Evolutionary conservation across 2,113 vertebrate species (phyloP).

Genomic region (Butorides virescens): DNA sequence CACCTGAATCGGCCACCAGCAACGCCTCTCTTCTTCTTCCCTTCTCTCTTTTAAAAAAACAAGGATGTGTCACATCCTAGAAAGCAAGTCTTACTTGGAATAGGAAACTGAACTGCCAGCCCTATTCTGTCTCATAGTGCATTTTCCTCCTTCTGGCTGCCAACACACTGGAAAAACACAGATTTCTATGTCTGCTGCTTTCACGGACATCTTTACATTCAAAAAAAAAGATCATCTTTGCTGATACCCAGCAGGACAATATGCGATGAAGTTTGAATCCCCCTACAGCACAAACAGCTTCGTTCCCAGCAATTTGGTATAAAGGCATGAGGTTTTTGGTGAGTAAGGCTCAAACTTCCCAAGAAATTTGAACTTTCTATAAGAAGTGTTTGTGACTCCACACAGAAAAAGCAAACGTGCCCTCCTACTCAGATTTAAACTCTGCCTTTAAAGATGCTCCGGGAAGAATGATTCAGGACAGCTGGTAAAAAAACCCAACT

Average conservation of each 20-base stretch:
- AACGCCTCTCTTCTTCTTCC: background rate
- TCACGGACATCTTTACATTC: background rate
- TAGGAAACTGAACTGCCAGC: conserved; percentile 6
- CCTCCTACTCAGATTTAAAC: conserved; percentile 19
- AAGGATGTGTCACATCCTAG: background rate
- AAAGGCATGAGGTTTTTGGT: background rate
- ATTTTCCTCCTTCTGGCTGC: background rate
- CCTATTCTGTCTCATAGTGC: background rate
- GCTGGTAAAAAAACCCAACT: background rate
- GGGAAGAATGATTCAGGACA: conserved; percentile 27
- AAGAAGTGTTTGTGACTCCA: background rate
- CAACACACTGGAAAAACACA: background rate
- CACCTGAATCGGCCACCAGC: background rate
- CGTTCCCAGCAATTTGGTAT: background rate
- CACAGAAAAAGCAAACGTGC: background rate
- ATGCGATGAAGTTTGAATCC: background rate
- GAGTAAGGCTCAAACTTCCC: background rate
- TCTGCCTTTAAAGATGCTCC: background rate
- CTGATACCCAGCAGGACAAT: background rate
- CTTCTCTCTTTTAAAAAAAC: background rate
- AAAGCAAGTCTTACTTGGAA: conserved; percentile 16
- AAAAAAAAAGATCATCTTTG: background rate
- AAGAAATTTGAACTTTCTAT: background rate
- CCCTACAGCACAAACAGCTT: background rate
- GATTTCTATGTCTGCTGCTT: background rate